These are phyloP conservation scores for Tachystola acroxantha DNA, from an alignment of 2,888 invertebrate genomes.

Conservation along the genomic window DNA sequence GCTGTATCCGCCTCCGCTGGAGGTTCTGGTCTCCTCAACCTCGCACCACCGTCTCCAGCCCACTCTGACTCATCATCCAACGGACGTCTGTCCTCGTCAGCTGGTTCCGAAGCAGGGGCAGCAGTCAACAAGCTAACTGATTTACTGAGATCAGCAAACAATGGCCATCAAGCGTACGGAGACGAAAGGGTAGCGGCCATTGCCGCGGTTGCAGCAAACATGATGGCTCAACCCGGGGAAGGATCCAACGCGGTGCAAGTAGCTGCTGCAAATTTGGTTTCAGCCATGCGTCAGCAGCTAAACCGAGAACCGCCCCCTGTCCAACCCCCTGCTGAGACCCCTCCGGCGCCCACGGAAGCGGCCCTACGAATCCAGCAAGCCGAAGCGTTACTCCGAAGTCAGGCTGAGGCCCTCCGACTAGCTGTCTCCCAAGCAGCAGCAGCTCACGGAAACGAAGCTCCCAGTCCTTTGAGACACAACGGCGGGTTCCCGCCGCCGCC, in stretches of 20 bases:
- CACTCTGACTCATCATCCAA: slow-evolving; percentile 93
- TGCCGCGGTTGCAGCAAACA: slow-evolving; percentile 81
- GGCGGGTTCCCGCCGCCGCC: slow-evolving; percentile 64
- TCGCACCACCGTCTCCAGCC: slow-evolving; percentile 90
- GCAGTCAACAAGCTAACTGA: slow-evolving; percentile 79
- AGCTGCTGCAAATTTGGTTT: slow-evolving; percentile 86
- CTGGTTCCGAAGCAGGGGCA: slow-evolving; percentile 85
- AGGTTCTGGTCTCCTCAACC: slow-evolving; percentile 80
- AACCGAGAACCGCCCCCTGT: slow-evolving; percentile 72
- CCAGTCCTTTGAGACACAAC: slow-evolving; percentile 67
- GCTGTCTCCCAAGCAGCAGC: slow-evolving; percentile 87
- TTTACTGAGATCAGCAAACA: slow-evolving; percentile 81
- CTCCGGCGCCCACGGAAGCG: slow-evolving; percentile 89
- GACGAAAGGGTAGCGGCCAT: slow-evolving; percentile 85
- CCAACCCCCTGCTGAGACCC: slow-evolving; percentile 86
- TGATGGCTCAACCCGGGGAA: slow-evolving; percentile 80
- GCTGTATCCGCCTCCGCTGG: slow-evolving; percentile 82
- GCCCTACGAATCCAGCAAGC: slow-evolving; percentile 86
- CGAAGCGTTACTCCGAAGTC: slow-evolving; percentile 88
- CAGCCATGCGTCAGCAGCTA: slow-evolving; percentile 83
- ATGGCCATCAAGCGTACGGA: slow-evolving; percentile 81
- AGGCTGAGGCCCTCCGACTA: slow-evolving; percentile 90
- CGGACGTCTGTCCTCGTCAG: slow-evolving; percentile 88
- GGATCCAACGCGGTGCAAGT: slow-evolving; percentile 83
- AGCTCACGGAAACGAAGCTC: slow-evolving; percentile 62